Evolutionary conservation across 2,113 vertebrate genomes (phyloP).

Genomic region (Burhinus oedicnemus): DNA sequence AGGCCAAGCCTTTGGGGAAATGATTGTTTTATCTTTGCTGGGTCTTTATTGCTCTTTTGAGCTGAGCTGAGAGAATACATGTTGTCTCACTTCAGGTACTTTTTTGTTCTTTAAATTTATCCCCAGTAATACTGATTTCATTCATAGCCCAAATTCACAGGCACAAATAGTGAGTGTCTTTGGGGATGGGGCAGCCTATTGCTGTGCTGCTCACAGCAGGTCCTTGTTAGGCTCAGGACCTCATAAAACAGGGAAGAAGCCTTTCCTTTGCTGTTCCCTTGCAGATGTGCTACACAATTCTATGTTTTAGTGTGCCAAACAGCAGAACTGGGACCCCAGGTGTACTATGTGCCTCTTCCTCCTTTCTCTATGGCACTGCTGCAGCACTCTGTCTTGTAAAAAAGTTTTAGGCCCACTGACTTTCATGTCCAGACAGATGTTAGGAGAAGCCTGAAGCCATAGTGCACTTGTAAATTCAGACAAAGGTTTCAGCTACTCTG

Average conservation of each 20-base stretch:
- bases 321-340: not conserved
- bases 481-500: not conserved
- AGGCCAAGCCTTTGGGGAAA: not conserved
- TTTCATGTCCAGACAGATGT: not conserved
- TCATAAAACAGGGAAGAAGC: accelerated
- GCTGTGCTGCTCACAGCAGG: not conserved
- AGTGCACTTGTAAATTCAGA: not conserved
- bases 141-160: not conserved
- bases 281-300: not conserved
- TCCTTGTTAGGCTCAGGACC: not conserved
- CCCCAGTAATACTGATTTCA: not conserved
- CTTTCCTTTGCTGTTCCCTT: not conserved
- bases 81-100: not conserved
- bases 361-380: not conserved
- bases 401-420: not conserved
- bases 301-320: not conserved
- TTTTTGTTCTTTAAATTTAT: not conserved
- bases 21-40: not conserved
- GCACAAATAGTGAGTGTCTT: not conserved
- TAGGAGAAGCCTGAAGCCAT: not conserved
- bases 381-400: not conserved
- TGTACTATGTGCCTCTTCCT: not conserved
- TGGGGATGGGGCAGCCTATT: not conserved
- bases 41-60: not conserved
- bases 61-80: not conserved